phyloP scores from a whole-genome alignment of 2,797 vertebrate genomes.

The Scomberomorus guttatus region DNA sequence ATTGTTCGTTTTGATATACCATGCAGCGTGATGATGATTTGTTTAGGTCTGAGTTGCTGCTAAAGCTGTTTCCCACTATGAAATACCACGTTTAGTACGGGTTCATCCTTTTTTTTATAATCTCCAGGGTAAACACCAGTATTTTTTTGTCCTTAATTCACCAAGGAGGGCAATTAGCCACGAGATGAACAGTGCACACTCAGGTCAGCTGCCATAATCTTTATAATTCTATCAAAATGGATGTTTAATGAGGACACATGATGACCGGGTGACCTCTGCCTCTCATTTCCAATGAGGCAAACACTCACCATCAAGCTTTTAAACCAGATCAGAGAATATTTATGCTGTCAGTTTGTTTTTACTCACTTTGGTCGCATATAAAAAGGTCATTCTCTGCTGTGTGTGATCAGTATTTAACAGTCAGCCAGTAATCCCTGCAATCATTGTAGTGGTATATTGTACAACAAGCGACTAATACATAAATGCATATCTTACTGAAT shows the following conservation, averaged over 20 bases:
- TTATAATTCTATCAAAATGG: slow-evolving; percentile 75
- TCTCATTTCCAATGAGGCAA: slow-evolving; percentile 32
- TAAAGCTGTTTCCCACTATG: slow-evolving; percentile 32
- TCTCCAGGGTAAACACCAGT: slow-evolving; percentile 64
- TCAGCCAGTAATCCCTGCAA: slow-evolving; percentile 26
- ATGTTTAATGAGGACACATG: slow-evolving; percentile 63
- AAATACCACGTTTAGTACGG: slow-evolving; percentile 23
- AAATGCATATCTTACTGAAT: background rate
- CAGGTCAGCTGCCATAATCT: slow-evolving; percentile 66
- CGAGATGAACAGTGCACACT: slow-evolving; percentile 56
- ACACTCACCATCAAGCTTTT: slow-evolving; percentile 56
- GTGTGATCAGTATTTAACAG: slow-evolving; percentile 47
- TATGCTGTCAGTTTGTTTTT: slow-evolving; percentile 42
- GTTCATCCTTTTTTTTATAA: slow-evolving; percentile 50
- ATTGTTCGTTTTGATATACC: background rate
- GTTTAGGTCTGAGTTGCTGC: slow-evolving; percentile 15
- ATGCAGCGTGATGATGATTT: background rate
- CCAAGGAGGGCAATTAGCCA: slow-evolving; percentile 73
- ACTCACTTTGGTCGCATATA: slow-evolving; percentile 10
- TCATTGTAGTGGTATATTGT: background rate
- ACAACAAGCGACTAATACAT: background rate
- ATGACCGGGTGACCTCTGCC: slow-evolving; percentile 41
- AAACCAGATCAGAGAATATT: slow-evolving; percentile 57
- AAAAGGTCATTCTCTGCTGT: slow-evolving; percentile 46
- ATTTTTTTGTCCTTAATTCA: slow-evolving; percentile 66